Evolutionary conservation across 2,797 vertebrate genomes (phyloP).

Genomic region (Otolemur crassicaudatus): DNA sequence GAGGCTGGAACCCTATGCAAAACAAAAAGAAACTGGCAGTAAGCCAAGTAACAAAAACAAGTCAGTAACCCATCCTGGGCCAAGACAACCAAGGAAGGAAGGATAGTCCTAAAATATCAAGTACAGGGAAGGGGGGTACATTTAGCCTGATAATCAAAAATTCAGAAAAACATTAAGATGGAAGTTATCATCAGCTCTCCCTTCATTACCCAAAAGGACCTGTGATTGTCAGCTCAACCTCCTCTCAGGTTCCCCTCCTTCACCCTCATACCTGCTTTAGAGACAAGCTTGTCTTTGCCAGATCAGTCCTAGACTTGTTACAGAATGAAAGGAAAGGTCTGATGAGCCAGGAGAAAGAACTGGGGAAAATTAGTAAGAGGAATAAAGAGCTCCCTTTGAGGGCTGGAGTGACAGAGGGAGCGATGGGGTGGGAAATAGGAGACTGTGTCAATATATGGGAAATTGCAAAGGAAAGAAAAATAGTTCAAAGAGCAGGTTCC

Average conservation of each 20-base stretch:
- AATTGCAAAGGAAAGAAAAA: constrained; percentile 5
- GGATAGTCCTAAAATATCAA: background rate
- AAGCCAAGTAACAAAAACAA: background rate
- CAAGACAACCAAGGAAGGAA: background rate
- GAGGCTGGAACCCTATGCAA: background rate
- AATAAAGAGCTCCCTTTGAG: background rate
- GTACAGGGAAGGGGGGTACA: background rate
- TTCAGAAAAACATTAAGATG: background rate
- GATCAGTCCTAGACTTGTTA: background rate
- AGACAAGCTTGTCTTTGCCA: background rate
- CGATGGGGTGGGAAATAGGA: background rate
- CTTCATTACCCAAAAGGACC: background rate
- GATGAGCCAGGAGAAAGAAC: background rate
- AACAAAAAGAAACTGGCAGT: background rate
- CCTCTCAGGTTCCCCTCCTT: background rate
- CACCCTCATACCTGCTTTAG: background rate
- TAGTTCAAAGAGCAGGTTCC: background rate
- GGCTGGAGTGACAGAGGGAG: background rate
- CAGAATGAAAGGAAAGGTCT: background rate
- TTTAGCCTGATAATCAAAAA: background rate
- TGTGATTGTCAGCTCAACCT: background rate
- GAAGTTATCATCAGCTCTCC: background rate
- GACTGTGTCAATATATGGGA: background rate
- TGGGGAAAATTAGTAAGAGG: background rate
- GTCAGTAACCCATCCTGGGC: background rate